Conservation (phyloP, 1,140 invertebrate genomes). For the Drosophila quadrilineata region DNA sequence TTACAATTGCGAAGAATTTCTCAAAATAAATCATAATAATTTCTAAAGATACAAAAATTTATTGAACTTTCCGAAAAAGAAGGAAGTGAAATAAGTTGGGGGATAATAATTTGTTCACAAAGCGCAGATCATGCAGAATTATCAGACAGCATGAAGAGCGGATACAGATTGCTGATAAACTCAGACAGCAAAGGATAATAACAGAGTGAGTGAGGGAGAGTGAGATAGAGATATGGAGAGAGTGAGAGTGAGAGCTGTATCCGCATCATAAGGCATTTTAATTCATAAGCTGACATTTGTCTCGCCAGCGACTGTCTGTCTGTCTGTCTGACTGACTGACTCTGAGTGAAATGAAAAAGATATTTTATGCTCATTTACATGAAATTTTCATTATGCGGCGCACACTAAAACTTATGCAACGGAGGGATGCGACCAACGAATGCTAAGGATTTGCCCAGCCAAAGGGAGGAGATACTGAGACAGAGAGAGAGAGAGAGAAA, state of each 20-base stretch:
- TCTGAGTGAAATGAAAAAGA: conserved; percentile 68
- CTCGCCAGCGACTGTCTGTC: conserved; percentile 40
- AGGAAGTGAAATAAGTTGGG: background rate
- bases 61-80: too few relatives aligned
- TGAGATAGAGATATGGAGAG: too few relatives aligned
- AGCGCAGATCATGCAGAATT: conserved; percentile 43
- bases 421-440: background rate
- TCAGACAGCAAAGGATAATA: too few relatives aligned
- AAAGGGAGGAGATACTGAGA: too few relatives aligned
- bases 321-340: conserved; percentile 40
- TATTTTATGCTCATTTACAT: conserved; percentile 81
- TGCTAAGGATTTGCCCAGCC: conserved; percentile 54
- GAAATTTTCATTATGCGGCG: conserved; percentile 79
- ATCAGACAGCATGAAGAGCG: conserved; percentile 25
- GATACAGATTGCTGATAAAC: conserved; percentile 50
- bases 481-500: too few relatives aligned
- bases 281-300: conserved; percentile 81
- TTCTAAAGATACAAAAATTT: too few relatives aligned
- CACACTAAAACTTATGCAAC: conserved; percentile 68
- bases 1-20: too few relatives aligned
- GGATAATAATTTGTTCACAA: conserved; percentile 31
- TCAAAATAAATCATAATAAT: background rate
- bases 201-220: too few relatives aligned
- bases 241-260: too few relatives aligned
- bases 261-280: conserved; percentile 75